Evolutionary conservation across 1,140 invertebrate species (phyloP), one percentile per base, ranked within the genome.

Genomic region (Agraylea sexmaculata): DNA sequence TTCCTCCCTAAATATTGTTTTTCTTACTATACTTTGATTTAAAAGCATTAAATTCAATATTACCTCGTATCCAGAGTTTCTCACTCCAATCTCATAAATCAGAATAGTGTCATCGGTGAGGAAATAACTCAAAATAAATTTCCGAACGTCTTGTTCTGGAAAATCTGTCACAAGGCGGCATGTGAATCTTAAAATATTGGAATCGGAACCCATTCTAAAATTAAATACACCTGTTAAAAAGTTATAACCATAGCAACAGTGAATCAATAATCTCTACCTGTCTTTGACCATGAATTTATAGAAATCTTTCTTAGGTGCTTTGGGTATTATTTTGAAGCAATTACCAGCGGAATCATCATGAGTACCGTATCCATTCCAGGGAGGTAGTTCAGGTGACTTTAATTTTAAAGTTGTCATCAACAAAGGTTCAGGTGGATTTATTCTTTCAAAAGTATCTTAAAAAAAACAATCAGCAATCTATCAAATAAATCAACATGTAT

Each of bases 341-440:
- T 88, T 89, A 43, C 80, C 79, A 16, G 88, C 75, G 0, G 87
- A 90, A 60, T 93, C 88, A 49, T 89, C 85, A 46, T 85, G 78
- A 1, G 74, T 76, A 4, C 89, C 89, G 61, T 78, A 88, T 4
- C 87, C 87, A 54, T 90, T 91, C 69, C 87, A 90, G 1, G 87
- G 87, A 8, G 89, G 87, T 20, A 85, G 54, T 33, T 77, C 59
- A 54, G 1, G 56, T 50, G 3, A 53, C 48, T 21, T 58, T n/a
- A n/a, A n/a, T n/a, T n/a, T n/a, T n/a, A n/a, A n/a, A n/a, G n/a
- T n/a, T n/a, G n/a, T n/a, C n/a, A n/a, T n/a, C 54, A 37, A 58
- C 58, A 42, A 34, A 5, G 40, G 40, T 20, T 62, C 47, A 4
- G 77, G 71, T 31, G 55, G 53, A 16, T 55, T 43, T 3, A 78